Evolutionary conservation across 2,797 vertebrate genomes (phyloP).

Genomic region (Pseudochromis fuscus): DNA sequence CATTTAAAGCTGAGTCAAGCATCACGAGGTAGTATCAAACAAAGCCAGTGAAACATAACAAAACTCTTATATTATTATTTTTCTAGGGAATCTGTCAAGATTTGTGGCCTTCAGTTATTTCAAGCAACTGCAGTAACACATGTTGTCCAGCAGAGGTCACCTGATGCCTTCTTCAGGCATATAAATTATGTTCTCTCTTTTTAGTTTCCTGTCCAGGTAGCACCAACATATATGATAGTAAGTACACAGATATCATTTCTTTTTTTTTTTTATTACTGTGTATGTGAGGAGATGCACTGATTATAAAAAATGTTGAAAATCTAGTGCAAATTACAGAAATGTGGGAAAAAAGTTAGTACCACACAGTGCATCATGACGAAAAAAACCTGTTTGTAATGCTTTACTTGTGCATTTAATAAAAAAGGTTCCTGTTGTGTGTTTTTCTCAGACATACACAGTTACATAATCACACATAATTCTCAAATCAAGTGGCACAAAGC

Average conservation of each 20-base stretch:
- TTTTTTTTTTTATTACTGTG: too few relatives aligned
- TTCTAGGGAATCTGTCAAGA: not conserved
- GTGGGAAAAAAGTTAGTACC: not conserved
- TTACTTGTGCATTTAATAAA: too few relatives aligned
- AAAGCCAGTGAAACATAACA: too few relatives aligned
- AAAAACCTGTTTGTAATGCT: too few relatives aligned
- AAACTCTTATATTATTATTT: too few relatives aligned
- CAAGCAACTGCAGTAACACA: conserved; percentile 12
- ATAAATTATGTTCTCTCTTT: not conserved
- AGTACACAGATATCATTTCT: too few relatives aligned
- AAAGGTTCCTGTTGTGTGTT: too few relatives aligned
- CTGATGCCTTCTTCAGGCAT: not conserved
- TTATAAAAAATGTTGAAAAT: not conserved
- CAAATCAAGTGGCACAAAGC: not conserved
- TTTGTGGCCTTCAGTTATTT: not conserved
- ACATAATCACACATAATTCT: not conserved
- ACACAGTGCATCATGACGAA: too few relatives aligned
- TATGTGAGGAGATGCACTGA: too few relatives aligned
- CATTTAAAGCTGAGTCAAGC: too few relatives aligned
- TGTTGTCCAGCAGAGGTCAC: conserved; percentile 43
- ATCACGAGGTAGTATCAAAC: too few relatives aligned
- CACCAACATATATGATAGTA: not conserved
- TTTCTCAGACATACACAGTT: not conserved
- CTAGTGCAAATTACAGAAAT: not conserved
- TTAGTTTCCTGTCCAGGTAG: not conserved